phyloP scores from a whole-genome alignment of 1,140 invertebrate genomes.

The Caenorhabditis tropicalis region DNA sequence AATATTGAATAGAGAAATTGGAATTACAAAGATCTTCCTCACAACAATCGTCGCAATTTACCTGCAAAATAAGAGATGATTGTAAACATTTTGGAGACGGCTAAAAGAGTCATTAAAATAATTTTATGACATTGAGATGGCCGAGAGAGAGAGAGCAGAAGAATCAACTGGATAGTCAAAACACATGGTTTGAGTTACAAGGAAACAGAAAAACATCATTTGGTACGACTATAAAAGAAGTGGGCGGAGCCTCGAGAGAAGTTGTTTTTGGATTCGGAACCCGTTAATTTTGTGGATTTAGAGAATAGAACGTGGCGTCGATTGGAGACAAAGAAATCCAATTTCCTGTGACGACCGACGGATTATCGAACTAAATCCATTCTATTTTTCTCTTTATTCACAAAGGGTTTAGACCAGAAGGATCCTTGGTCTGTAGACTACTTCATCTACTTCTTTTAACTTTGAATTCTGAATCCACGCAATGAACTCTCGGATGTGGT shows the following conservation, averaged over 20 bases:
- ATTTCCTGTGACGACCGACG: not conserved
- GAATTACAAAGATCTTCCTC: constrained; percentile 53
- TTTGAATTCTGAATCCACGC: not conserved
- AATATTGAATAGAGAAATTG: constrained; percentile 54
- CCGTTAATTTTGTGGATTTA: no score
- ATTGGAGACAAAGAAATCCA: not conserved
- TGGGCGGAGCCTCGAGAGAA: not conserved
- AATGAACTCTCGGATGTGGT: not conserved
- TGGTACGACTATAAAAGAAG: constrained; percentile 14
- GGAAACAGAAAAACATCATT: not conserved
- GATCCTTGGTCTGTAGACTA: no score
- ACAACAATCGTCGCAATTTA: constrained; percentile 56
- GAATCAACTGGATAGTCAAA: not conserved
- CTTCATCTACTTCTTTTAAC: no score
- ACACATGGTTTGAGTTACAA: constrained; percentile 14
- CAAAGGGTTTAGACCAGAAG: no score
- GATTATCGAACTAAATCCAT: not conserved
- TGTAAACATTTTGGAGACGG: not conserved
- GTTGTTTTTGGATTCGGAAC: not conserved
- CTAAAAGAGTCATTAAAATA: not conserved
- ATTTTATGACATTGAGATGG: constrained; percentile 44
- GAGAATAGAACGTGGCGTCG: not conserved
- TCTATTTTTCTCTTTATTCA: not conserved
- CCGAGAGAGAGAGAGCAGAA: no score
- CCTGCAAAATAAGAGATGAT: constrained; percentile 27